Evolutionary conservation across 2,797 vertebrate genomes (phyloP).

Genomic region (Tapirus indicus): DNA sequence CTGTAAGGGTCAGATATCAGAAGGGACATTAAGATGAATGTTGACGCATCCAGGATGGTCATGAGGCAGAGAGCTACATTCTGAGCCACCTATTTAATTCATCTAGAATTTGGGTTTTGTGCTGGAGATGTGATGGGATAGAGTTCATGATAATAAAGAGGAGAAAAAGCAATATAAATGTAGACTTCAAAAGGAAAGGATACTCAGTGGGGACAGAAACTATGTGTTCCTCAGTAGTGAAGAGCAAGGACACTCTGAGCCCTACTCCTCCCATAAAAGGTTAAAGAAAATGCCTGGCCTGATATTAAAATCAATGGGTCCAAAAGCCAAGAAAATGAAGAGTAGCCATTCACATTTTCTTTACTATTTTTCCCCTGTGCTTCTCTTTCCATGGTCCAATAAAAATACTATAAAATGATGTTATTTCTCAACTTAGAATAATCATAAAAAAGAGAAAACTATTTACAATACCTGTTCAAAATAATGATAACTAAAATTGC

Average conservation of each 20-base stretch:
- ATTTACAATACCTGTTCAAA: neutral
- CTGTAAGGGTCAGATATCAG: neutral
- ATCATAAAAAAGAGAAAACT: neutral
- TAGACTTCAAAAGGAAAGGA: neutral
- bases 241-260: neutral
- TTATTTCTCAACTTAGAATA: neutral
- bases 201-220: neutral
- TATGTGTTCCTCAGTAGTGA: neutral
- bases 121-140: neutral
- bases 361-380: neutral
- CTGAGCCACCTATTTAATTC: neutral
- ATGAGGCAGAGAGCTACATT: neutral
- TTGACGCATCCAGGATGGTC: neutral
- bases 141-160: neutral
- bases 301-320: neutral
- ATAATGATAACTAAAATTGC: neutral
- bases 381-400: neutral
- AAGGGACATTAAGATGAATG: neutral
- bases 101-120: neutral
- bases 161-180: neutral
- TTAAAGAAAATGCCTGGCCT: neutral
- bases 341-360: neutral
- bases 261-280: neutral
- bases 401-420: neutral
- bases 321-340: constrained; percentile 17